A percentile compares a stretch with the other conserved stretches of the same genome.
phyloP scores from a whole-genome alignment of 2,113 vertebrate genomes.

The Leptodactylus fuscus region DNA sequence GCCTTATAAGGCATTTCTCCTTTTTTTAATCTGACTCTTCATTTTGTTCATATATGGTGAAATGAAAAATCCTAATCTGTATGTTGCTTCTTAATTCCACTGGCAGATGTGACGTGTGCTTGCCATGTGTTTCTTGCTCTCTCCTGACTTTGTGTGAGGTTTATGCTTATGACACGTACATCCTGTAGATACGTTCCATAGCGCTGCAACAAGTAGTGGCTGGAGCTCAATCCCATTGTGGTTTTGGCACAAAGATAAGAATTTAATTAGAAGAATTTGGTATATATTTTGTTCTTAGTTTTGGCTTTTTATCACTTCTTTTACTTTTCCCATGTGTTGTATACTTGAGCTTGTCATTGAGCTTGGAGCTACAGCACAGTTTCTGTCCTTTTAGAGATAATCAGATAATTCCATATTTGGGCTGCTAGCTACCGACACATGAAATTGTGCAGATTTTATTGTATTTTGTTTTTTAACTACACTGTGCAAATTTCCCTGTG shows the following conservation, averaged over 20 bases:
- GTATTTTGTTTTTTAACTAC: background rate
- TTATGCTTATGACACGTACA: constrained; percentile 61
- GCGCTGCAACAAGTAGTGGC: constrained; percentile 65
- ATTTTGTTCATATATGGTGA: too few relatives aligned
- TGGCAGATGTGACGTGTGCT: constrained; percentile 3
- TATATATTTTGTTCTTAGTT: constrained; percentile 64
- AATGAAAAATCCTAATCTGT: background rate
- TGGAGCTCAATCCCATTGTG: constrained; percentile 63
- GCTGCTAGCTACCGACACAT: background rate
- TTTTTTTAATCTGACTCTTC: too few relatives aligned
- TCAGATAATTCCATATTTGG: background rate
- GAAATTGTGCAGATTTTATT: background rate
- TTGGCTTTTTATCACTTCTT: constrained; percentile 27
- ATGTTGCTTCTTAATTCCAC: background rate
- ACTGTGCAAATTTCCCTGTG: background rate
- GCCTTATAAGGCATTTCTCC: too few relatives aligned
- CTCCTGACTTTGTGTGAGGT: constrained; percentile 63
- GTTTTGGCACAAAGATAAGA: constrained; percentile 67
- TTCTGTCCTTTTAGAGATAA: background rate
- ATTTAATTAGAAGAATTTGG: constrained; percentile 64
- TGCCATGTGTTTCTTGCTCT: constrained; percentile 26
- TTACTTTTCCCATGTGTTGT: constrained; percentile 17
- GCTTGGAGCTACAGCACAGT: background rate
- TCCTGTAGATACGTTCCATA: constrained; percentile 65
- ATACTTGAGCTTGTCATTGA: background rate